Conservation (phyloP, 1,140 invertebrate species). For the Ostrea denselamellosa region DNA sequence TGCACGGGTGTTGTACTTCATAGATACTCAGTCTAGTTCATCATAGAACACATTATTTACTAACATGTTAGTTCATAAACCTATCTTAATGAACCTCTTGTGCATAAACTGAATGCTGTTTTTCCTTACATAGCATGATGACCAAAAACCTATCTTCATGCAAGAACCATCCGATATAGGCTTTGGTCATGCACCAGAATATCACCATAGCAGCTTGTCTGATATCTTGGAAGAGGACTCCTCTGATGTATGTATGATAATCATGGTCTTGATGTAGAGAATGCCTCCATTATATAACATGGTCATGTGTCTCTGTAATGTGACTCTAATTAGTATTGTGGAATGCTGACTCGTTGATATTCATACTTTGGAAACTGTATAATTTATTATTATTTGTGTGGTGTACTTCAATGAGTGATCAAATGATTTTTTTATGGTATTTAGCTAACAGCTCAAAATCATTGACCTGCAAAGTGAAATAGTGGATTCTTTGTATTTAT, state of each 20-base stretch:
- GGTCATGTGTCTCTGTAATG: not conserved
- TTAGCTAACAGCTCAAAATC: too few species aligned
- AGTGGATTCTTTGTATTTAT: too few species aligned
- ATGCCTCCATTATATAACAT: not conserved
- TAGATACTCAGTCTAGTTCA: not conserved
- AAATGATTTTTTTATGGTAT: not conserved
- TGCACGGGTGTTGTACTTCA: conserved; percentile 7
- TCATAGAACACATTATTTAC: not conserved
- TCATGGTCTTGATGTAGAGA: not conserved
- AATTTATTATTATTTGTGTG: not conserved
- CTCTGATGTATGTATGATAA: conserved; percentile 69
- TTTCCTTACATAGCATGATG: conserved; percentile 68
- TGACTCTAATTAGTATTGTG: not conserved
- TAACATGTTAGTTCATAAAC: not conserved
- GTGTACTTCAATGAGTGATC: not conserved
- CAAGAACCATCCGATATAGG: conserved; percentile 84
- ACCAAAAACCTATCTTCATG: conserved; percentile 91
- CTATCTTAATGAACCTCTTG: conserved; percentile 4
- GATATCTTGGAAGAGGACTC: conserved; percentile 76
- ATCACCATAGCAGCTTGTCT: conserved; percentile 69
- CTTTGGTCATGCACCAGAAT: conserved; percentile 59
- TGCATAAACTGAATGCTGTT: conserved; percentile 54
- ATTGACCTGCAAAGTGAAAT: too few species aligned
- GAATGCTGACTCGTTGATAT: not conserved
- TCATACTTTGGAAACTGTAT: not conserved